Evolutionary conservation across 1,140 invertebrate genomes (phyloP).

Genomic region (Procambarus virginalis): DNA sequence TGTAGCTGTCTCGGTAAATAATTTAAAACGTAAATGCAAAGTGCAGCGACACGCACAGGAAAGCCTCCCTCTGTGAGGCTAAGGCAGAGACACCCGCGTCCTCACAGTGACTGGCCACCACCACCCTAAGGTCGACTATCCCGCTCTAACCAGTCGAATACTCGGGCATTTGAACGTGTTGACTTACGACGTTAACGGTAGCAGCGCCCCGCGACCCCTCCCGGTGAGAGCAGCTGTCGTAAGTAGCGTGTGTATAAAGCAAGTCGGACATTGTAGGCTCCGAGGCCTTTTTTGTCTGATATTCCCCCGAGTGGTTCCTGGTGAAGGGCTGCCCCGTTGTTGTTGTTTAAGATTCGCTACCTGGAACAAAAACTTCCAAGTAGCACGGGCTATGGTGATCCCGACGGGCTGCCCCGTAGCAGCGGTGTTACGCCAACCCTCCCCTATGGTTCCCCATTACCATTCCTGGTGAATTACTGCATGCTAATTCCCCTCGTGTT

Average conservation of each 20-base stretch:
- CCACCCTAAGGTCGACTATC: not conserved
- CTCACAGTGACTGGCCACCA: not conserved
- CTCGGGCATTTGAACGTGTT: constrained; percentile 1
- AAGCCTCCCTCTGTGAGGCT: constrained; percentile 13
- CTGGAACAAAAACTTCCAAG: too few relatives aligned
- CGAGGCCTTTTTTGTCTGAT: not conserved
- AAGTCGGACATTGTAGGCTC: constrained; percentile 11
- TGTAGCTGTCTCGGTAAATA: not conserved
- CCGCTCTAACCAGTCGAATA: not conserved
- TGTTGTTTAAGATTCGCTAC: too few relatives aligned
- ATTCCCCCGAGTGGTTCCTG: constrained; percentile 10
- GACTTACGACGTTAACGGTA: not conserved
- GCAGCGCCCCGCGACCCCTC: not conserved
- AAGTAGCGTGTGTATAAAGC: constrained; percentile 10
- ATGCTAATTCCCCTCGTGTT: not conserved
- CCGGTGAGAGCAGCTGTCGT: not conserved
- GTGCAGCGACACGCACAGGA: constrained; percentile 18
- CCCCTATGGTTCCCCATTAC: not conserved
- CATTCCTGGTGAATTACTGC: not conserved
- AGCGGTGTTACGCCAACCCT: too few relatives aligned
- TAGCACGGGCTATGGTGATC: too few relatives aligned
- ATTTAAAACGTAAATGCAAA: constrained; percentile 21
- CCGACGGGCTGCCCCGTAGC: too few relatives aligned
- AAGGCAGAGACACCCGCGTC: not conserved
- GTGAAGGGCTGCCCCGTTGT: not conserved